These are phyloP conservation scores for Platorchestia sp. DNA, from an alignment of 1,140 invertebrate genomes.

Conservation along the genomic window DNA sequence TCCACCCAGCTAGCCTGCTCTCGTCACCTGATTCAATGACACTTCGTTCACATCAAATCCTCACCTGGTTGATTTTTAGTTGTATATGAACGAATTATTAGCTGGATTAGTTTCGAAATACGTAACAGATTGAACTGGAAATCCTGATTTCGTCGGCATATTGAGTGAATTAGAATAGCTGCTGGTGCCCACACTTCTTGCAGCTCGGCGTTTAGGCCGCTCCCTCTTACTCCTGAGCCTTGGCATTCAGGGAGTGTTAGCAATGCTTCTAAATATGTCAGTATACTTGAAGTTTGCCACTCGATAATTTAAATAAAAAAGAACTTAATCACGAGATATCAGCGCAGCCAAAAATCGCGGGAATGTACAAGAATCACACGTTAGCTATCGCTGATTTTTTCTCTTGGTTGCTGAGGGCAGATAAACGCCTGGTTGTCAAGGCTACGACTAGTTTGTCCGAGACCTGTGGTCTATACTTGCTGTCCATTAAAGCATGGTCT, in stretches of 20 bases:
- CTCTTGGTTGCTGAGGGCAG: neutral
- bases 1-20: neutral
- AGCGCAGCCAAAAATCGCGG: neutral
- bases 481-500: neutral
- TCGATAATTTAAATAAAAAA: neutral
- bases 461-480: constrained; percentile 31
- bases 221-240: neutral
- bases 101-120: neutral
- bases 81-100: neutral
- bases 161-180: neutral
- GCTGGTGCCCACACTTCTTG: neutral
- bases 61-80: neutral
- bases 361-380: neutral
- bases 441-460: neutral
- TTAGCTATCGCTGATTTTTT: neutral
- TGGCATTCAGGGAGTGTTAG: neutral
- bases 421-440: constrained; percentile 18
- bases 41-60: neutral
- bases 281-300: neutral
- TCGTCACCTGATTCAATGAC: neutral
- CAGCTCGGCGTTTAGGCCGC: neutral
- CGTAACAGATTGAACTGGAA: neutral
- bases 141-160: neutral
- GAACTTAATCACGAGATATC: neutral
- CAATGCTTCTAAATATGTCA: neutral